Evolutionary conservation across 1,140 invertebrate genomes (phyloP), one percentile per base, ranked within the genome.

Genomic region (Eriosoma lanigerum): DNA sequence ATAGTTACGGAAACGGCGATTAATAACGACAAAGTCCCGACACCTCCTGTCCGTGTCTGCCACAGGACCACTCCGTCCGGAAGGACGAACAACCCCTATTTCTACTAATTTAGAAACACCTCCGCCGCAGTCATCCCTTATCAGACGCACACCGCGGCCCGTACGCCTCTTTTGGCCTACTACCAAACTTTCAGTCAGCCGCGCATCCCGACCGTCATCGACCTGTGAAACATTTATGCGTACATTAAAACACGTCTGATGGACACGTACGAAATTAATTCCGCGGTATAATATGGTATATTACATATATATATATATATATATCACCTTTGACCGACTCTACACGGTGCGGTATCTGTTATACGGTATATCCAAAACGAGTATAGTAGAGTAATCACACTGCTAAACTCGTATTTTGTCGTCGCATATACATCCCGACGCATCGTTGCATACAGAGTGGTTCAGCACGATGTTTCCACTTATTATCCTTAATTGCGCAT

Each of bases 31-130:
- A 19, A 54, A 73, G 50, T 26, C 13, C 26, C 26, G n/a, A 15
- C 3, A 29, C 17, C 3, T 32, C 19, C 46, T n/a, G n/a, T n/a
- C n/a, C 26, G 1, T 4, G 8, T 29, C 24, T 19, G 21, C 58
- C 21, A 9, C 32, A 38, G 3, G 3, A 8, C 32, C 32, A 3
- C 32, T 8, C 32, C 32, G 32, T 38, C 12, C 46, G 24, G 68
- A 72, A 48, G 68, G 44, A 26, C 46, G 24, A 19, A 50, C 17
- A 26, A 32, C 26, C 68, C 38, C 15, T 76, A 46, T 60, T 78
- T 62, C 75, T 46, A 1, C 56, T 78, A 60, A 78, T 78, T 78
- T 62, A 26, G 75, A 62, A 78, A 78, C 38, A 78, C 75, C 75
- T 58, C 29, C 26, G 8, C 10, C 15, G 13, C 0, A 19, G 26